Percentiles rank a stretch among this genome's conserved stretches.
These are phyloP conservation scores for Nomada flava DNA, from an alignment of 2,888 invertebrate genomes.

Conservation along the genomic window DNA sequence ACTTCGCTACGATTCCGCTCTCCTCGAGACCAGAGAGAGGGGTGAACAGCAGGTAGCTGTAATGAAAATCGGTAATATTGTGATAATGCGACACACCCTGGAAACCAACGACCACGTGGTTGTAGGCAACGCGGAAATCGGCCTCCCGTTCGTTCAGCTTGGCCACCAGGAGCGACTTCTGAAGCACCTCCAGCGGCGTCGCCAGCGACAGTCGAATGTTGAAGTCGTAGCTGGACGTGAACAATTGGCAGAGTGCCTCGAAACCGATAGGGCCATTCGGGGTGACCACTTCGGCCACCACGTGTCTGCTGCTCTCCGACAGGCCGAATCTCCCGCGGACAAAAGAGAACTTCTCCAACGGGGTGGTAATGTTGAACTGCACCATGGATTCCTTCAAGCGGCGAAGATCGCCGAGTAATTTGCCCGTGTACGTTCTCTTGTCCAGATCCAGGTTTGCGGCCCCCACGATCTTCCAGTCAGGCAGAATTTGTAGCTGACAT, in stretches of 20 bases:
- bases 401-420: conserved; percentile 87
- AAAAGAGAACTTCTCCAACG: conserved; percentile 88
- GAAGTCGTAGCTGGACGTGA: conserved; percentile 87
- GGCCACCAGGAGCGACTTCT: conserved; percentile 88
- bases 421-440: conserved; percentile 88
- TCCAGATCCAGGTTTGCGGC: conserved; percentile 90
- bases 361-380: conserved; percentile 90
- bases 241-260: conserved; percentile 88
- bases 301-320: conserved; percentile 88
- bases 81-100: conserved; percentile 91
- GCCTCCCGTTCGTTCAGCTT: conserved; percentile 89
- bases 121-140: conserved; percentile 91
- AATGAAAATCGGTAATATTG: conserved; percentile 90
- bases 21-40: conserved; percentile 92
- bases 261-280: conserved; percentile 89
- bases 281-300: conserved; percentile 90
- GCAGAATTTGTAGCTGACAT: conserved; percentile 88
- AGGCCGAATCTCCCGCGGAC: conserved; percentile 90
- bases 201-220: conserved; percentile 90
- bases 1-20: conserved; percentile 90
- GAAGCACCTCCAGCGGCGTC: conserved; percentile 90
- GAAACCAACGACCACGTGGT: conserved; percentile 90
- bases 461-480: conserved; percentile 88
- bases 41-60: conserved; percentile 91
- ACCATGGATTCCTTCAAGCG: conserved; percentile 90